Percentiles rank a stretch among this genome's conserved stretches.
phyloP scores from a whole-genome alignment of 1,140 invertebrate genomes.

The Diuraphis noxia region DNA sequence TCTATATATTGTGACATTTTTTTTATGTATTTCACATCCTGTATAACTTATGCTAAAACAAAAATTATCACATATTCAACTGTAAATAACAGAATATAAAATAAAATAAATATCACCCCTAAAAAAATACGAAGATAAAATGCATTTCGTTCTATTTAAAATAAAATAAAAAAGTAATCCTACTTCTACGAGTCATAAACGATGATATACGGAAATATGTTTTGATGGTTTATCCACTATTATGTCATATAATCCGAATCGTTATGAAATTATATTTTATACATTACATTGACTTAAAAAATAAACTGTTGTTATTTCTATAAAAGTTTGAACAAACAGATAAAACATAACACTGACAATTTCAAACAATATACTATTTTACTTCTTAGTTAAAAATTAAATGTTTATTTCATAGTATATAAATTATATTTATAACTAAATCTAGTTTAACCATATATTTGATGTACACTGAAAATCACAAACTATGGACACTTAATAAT shows the following conservation, averaged over 20 bases:
- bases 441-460: not conserved
- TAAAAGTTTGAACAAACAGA: not conserved
- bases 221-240: not conserved
- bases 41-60: constrained; percentile 1
- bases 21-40: not conserved
- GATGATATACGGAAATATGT: not conserved
- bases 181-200: not conserved
- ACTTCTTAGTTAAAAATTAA: not conserved
- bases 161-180: not conserved
- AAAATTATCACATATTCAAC: not conserved
- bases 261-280: not conserved
- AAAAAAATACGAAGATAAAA: not conserved
- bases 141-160: not conserved
- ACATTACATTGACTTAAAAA: not conserved
- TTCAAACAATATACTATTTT: not conserved
- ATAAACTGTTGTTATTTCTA: not conserved
- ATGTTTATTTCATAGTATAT: not conserved
- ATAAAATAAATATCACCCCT: not conserved
- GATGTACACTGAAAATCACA: not conserved
- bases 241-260: not conserved
- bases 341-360: not conserved
- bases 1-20: constrained; percentile 1
- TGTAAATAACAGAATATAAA: not conserved
- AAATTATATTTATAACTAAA: not conserved
- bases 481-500: not conserved